phyloP scores from a whole-genome alignment of 2,888 invertebrate genomes.

The Melitaea athalia region DNA sequence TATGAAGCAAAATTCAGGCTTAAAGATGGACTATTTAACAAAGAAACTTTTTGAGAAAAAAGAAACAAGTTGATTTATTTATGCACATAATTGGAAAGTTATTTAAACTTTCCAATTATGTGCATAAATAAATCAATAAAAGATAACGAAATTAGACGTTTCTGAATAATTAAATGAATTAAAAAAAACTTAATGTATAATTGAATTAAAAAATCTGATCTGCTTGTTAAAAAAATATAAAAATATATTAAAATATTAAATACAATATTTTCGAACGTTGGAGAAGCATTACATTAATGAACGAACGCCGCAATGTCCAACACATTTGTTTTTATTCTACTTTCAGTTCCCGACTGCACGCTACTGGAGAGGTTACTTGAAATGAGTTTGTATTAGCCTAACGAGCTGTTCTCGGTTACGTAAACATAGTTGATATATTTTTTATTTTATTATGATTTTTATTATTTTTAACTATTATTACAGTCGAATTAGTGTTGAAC shows the following conservation, averaged over 20 bases:
- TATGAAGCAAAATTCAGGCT: too few species aligned
- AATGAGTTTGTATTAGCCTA: constrained; percentile 24
- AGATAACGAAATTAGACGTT: too few species aligned
- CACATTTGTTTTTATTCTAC: constrained; percentile 20
- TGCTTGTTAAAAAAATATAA: neutral
- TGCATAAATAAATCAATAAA: too few species aligned
- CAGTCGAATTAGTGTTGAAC: neutral
- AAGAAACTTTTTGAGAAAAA: too few species aligned
- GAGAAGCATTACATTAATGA: constrained; percentile 12
- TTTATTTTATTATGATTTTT: constrained; percentile 10
- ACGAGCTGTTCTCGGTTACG: constrained; percentile 12
- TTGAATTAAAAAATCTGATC: too few species aligned
- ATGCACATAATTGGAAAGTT: too few species aligned
- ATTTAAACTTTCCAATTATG: too few species aligned
- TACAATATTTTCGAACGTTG: neutral
- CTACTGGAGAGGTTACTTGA: constrained; percentile 20
- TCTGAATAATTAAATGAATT: too few species aligned
- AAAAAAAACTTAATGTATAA: too few species aligned
- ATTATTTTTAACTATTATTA: neutral
- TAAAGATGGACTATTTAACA: too few species aligned
- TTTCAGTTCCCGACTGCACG: constrained; percentile 16
- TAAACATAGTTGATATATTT: constrained; percentile 9
- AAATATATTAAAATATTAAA: constrained; percentile 4
- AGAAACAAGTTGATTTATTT: too few species aligned
- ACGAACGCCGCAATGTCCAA: constrained; percentile 18